Conservation (phyloP, 2,113 vertebrate species). For the Cyrtonyx montezumae region DNA sequence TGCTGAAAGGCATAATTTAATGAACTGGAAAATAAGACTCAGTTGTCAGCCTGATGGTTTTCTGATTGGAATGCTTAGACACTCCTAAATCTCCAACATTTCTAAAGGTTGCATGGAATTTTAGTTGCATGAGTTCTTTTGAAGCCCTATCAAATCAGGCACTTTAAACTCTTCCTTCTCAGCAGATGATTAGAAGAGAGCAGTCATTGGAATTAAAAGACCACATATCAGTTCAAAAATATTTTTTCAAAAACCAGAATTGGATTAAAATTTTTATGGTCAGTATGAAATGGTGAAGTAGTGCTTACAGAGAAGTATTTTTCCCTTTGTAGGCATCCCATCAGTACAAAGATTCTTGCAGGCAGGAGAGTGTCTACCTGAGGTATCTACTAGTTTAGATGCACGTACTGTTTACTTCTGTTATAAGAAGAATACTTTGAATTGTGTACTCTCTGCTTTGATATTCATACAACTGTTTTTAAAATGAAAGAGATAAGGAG, state of each 20-base stretch:
- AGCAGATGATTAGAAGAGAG: not conserved
- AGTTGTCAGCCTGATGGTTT: not conserved
- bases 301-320: not conserved
- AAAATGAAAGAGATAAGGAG: not conserved
- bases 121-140: not conserved
- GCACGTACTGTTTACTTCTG: not conserved
- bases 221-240: not conserved
- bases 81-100: not conserved
- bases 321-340: not conserved
- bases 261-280: not conserved
- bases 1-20: not conserved
- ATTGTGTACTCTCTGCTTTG: not conserved
- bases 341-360: not conserved
- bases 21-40: conserved; percentile 38
- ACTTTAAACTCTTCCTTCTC: not conserved
- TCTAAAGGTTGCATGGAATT: not conserved
- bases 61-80: not conserved
- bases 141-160: not conserved
- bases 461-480: not conserved
- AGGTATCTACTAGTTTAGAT: not conserved
- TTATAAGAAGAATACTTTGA: not conserved
- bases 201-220: not conserved
- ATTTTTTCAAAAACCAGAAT: not conserved
- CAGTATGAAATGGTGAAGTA: not conserved
- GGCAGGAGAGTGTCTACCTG: not conserved